Evolutionary conservation across 2,113 vertebrate species (phyloP).

Genomic region (Phalacrocorax brasilianus): DNA sequence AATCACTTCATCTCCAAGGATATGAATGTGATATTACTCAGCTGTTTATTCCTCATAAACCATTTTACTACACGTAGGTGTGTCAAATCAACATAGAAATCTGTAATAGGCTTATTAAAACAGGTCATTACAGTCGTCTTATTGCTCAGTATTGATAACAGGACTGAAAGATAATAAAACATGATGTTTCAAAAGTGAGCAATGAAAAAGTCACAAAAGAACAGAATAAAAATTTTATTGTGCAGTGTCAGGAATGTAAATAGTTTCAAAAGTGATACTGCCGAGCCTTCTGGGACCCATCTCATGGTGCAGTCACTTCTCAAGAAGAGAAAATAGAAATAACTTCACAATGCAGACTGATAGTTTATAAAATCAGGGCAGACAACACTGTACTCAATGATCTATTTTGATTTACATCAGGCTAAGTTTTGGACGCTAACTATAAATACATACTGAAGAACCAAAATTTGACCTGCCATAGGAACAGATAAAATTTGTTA

Average conservation of each 20-base stretch:
- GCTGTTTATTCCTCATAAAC: slow-evolving; percentile 56
- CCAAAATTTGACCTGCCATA: background rate
- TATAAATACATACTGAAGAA: background rate
- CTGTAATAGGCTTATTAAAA: slow-evolving; percentile 66
- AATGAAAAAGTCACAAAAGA: slow-evolving; percentile 68
- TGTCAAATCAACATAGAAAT: slow-evolving; percentile 43
- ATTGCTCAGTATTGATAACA: slow-evolving; percentile 62
- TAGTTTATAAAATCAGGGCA: background rate
- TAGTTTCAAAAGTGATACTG: slow-evolving; percentile 55
- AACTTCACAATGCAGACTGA: background rate
- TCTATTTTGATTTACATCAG: background rate
- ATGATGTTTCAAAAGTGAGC: slow-evolving; percentile 55
- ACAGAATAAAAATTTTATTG: slow-evolving; percentile 65
- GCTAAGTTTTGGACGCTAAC: background rate
- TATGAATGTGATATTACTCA: slow-evolving; percentile 10
- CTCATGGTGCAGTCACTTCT: background rate
- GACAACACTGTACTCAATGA: background rate
- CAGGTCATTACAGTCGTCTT: slow-evolving; percentile 39
- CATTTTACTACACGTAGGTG: slow-evolving; percentile 47
- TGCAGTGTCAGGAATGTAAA: slow-evolving; percentile 60
- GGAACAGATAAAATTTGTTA: background rate
- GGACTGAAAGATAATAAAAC: slow-evolving; percentile 63
- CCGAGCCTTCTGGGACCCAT: background rate
- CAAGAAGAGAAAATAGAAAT: background rate
- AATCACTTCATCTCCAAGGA: slow-evolving; percentile 24